These are phyloP conservation scores for Saguinus midas DNA, from an alignment of 2,113 vertebrate species.

Conservation along the genomic window DNA sequence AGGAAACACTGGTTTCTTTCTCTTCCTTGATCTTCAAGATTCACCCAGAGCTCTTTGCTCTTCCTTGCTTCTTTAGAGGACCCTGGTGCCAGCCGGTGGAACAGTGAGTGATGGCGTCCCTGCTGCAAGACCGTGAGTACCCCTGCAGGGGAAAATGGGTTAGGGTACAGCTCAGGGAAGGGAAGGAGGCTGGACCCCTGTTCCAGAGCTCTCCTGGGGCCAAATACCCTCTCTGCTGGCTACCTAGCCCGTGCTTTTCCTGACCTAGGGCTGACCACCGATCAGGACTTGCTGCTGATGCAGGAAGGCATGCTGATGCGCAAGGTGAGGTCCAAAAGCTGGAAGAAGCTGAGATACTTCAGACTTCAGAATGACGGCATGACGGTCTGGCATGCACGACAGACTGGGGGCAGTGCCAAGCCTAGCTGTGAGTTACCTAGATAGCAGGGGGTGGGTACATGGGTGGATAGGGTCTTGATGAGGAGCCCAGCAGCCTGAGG, in stretches of 20 bases:
- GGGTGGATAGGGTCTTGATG: not conserved
- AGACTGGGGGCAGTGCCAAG: conserved; percentile 87
- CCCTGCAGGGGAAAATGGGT: not conserved
- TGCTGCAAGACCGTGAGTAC: conserved; percentile 83
- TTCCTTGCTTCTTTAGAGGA: conserved; percentile 64
- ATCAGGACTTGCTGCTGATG: conserved; percentile 89
- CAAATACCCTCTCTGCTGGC: not conserved
- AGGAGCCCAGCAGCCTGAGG: not conserved
- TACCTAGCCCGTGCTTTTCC: not conserved
- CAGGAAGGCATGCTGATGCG: conserved; percentile 89
- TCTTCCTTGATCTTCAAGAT: not conserved
- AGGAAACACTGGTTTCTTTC: not conserved
- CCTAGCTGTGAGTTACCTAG: conserved; percentile 89
- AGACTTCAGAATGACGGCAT: conserved; percentile 92
- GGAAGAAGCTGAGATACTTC: conserved; percentile 94
- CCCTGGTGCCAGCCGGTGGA: conserved; percentile 40
- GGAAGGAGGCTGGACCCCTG: not conserved
- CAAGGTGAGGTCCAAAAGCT: conserved; percentile 94
- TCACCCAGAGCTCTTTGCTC: not conserved
- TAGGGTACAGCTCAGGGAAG: not conserved
- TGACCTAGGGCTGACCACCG: conserved; percentile 86
- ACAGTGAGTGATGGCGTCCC: conserved; percentile 78
- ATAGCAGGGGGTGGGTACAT: not conserved
- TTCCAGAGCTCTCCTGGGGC: not conserved
- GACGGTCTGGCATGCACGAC: conserved; percentile 95